Evolutionary conservation across 2,888 invertebrate species (phyloP).

Genomic region (Ophraella communa): DNA sequence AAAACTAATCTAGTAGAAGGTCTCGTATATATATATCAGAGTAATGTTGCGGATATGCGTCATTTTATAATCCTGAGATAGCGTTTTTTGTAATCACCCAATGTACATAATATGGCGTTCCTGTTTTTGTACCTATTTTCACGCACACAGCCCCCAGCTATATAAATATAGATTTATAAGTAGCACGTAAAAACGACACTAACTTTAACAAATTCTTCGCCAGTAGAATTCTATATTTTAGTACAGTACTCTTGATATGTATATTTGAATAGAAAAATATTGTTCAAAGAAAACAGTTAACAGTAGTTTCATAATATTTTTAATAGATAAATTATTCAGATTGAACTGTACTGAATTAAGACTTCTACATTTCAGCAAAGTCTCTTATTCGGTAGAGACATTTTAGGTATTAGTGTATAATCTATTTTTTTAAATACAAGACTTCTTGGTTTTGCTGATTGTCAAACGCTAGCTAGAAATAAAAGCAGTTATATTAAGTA

Average conservation of each 20-base stretch:
- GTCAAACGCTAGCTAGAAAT: no score
- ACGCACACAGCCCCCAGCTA: slow-evolving; percentile 48
- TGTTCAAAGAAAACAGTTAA: no score
- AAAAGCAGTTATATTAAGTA: no score
- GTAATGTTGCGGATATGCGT: slow-evolving; percentile 4
- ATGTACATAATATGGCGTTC: slow-evolving; percentile 52
- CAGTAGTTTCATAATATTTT: no score
- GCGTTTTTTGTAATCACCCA: slow-evolving; percentile 41
- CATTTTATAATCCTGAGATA: slow-evolving; percentile 21
- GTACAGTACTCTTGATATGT: not conserved
- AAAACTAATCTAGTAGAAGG: no score
- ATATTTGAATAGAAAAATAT: no score
- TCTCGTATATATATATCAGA: slow-evolving; percentile 1
- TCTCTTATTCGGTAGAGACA: not conserved
- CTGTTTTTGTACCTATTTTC: slow-evolving; percentile 51
- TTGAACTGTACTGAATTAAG: not conserved
- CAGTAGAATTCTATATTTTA: slow-evolving; percentile 23
- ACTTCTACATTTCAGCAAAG: not conserved
- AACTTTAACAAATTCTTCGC: slow-evolving; percentile 34
- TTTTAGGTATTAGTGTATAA: not conserved
- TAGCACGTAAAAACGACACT: slow-evolving; percentile 49
- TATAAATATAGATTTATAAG: slow-evolving; percentile 54
- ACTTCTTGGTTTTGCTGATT: no score
- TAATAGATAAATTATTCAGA: not conserved
- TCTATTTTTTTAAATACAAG: no score